Conservation (phyloP, 2,888 invertebrate species). For the Cheilosia urbana region DNA sequence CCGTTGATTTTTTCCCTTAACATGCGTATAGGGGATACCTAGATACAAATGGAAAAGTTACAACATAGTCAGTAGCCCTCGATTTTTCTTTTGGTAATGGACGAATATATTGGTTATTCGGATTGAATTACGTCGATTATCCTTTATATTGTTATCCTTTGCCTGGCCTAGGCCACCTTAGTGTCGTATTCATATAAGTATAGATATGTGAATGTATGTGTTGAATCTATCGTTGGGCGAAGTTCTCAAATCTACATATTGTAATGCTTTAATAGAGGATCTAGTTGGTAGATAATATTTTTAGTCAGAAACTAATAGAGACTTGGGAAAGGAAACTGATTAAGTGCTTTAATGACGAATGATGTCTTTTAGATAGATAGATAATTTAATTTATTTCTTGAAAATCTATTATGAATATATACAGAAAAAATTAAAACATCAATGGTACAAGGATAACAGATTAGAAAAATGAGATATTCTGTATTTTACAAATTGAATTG, state of each 20-base stretch:
- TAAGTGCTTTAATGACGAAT: neutral
- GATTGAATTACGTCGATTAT: conserved; percentile 72
- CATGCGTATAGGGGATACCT: conserved; percentile 15
- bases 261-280: conserved; percentile 42
- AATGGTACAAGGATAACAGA: no score
- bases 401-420: no score
- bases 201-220: conserved; percentile 28
- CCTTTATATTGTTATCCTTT: conserved; percentile 62
- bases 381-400: no score
- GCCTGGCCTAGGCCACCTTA: conserved; percentile 51
- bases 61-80: conserved; percentile 48
- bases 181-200: conserved; percentile 27
- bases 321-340: conserved; percentile 27
- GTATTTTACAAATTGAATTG: no score
- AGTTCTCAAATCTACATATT: conserved; percentile 33
- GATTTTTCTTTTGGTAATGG: conserved; percentile 40
- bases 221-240: conserved; percentile 46
- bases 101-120: conserved; percentile 60
- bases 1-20: conserved; percentile 16
- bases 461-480: no score
- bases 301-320: conserved; percentile 40
- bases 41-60: conserved; percentile 37
- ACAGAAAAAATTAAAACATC: no score
- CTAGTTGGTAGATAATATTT: conserved; percentile 35
- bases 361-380: neutral